A percentile compares a stretch with the other conserved stretches of the same genome.
These are phyloP conservation scores for Hedya salicella DNA, from an alignment of 2,888 invertebrate species.

Conservation along the genomic window DNA sequence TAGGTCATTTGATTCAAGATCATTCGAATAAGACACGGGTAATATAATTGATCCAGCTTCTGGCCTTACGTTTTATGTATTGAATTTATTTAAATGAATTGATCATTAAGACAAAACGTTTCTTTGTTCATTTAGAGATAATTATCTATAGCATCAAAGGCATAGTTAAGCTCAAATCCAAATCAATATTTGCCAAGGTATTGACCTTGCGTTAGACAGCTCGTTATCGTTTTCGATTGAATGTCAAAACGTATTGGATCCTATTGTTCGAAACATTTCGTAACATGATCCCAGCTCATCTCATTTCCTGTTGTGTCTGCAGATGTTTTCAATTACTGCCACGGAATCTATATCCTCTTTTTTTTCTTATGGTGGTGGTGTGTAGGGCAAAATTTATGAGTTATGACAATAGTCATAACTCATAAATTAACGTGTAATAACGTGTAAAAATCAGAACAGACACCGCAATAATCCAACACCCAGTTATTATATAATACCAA, in stretches of 20 bases:
- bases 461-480: too few species aligned
- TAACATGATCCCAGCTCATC: conserved; percentile 46
- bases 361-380: not conserved
- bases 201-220: conserved; percentile 64
- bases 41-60: conserved; percentile 64
- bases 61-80: conserved; percentile 53
- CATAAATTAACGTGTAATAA: too few species aligned
- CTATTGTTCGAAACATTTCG: conserved; percentile 63
- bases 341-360: not conserved
- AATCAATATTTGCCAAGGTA: conserved; percentile 45
- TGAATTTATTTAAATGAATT: conserved; percentile 45
- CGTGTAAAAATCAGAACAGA: too few species aligned
- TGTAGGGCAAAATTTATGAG: too few species aligned
- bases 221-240: conserved; percentile 65
- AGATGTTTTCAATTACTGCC: conserved; percentile 24
- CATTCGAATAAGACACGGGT: conserved; percentile 62
- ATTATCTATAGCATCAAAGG: conserved; percentile 25
- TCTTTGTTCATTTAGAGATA: conserved; percentile 30
- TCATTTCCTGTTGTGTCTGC: conserved; percentile 34
- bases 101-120: conserved; percentile 48
- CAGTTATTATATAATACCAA: too few species aligned
- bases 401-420: too few species aligned
- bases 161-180: conserved; percentile 29
- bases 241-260: conserved; percentile 62
- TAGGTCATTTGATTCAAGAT: conserved; percentile 56